Conservation (phyloP, 2,888 invertebrate species). For the Oconnorella tubifera region DNA sequence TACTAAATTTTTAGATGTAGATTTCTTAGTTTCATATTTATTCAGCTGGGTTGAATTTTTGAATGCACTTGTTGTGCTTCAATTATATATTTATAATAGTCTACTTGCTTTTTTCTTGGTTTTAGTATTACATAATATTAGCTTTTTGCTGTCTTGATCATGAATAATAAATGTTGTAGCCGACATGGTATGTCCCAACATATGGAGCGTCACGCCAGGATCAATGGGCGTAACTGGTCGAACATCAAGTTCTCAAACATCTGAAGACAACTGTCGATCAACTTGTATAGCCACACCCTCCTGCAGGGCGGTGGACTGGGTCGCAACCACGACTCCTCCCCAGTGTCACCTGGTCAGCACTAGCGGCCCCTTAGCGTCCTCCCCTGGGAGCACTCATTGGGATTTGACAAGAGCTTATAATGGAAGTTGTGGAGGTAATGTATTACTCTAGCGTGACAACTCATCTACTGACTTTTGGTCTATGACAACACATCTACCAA, state of each 20-base stretch:
- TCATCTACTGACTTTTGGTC: too few relatives aligned
- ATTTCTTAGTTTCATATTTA: too few relatives aligned
- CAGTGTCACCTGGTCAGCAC: neutral
- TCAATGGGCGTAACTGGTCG: neutral
- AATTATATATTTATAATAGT: too few relatives aligned
- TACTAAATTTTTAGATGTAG: too few relatives aligned
- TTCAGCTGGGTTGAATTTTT: too few relatives aligned
- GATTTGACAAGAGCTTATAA: neutral
- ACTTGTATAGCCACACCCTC: neutral
- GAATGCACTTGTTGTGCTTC: too few relatives aligned
- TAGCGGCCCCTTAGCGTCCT: neutral
- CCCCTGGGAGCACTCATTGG: neutral
- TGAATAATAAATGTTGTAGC: too few relatives aligned
- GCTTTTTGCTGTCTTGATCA: too few relatives aligned
- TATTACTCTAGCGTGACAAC: too few relatives aligned
- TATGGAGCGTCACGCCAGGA: neutral
- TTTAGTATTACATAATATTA: too few relatives aligned
- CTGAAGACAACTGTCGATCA: neutral
- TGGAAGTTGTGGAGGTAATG: neutral
- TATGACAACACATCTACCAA: too few relatives aligned
- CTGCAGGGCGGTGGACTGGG: constrained; percentile 2
- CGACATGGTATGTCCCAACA: neutral
- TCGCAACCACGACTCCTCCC: neutral
- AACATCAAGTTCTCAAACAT: neutral
- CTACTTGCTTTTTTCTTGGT: too few relatives aligned